phyloP scores from a whole-genome alignment of 2,797 vertebrate species.

The Anabas testudineus region DNA sequence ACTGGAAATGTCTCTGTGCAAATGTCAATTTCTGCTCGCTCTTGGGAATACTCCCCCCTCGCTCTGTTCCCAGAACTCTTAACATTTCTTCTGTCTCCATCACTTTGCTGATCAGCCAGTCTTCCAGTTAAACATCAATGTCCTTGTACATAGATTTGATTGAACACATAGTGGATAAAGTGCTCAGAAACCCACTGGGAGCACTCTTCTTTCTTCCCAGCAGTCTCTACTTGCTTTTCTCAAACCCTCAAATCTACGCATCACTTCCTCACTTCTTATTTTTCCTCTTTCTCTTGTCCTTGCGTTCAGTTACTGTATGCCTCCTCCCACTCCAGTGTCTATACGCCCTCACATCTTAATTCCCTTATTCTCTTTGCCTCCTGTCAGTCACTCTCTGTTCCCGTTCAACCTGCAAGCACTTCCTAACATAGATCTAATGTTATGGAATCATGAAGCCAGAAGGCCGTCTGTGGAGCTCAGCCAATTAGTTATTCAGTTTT shows the following conservation, averaged over 20 bases:
- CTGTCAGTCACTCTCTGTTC: conserved; percentile 8
- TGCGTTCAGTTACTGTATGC: conserved; percentile 20
- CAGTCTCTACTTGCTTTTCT: conserved; percentile 54
- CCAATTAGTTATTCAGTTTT: conserved; percentile 20
- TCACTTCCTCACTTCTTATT: conserved; percentile 9
- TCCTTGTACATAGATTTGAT: conserved; percentile 65
- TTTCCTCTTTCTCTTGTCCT: conserved; percentile 2
- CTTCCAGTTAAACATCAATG: conserved; percentile 66
- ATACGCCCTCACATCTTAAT: neutral
- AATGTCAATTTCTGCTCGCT: conserved; percentile 33
- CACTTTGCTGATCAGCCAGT: conserved; percentile 45
- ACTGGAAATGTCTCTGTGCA: conserved; percentile 57
- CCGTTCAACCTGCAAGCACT: conserved; percentile 14
- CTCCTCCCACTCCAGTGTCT: conserved; percentile 15
- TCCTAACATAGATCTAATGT: conserved; percentile 14
- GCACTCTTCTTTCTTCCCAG: conserved; percentile 54
- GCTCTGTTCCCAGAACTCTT: conserved; percentile 69
- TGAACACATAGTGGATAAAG: conserved; percentile 57
- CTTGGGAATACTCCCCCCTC: conserved; percentile 30
- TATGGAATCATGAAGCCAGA: conserved; percentile 34
- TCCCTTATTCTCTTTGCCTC: neutral
- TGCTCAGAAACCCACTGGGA: conserved; percentile 59
- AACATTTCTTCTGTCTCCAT: conserved; percentile 50
- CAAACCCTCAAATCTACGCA: conserved; percentile 40
- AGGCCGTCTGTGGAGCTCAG: neutral